These are phyloP conservation scores for Casuarius casuarius DNA, from an alignment of 2,113 vertebrate genomes.

Conservation along the genomic window DNA sequence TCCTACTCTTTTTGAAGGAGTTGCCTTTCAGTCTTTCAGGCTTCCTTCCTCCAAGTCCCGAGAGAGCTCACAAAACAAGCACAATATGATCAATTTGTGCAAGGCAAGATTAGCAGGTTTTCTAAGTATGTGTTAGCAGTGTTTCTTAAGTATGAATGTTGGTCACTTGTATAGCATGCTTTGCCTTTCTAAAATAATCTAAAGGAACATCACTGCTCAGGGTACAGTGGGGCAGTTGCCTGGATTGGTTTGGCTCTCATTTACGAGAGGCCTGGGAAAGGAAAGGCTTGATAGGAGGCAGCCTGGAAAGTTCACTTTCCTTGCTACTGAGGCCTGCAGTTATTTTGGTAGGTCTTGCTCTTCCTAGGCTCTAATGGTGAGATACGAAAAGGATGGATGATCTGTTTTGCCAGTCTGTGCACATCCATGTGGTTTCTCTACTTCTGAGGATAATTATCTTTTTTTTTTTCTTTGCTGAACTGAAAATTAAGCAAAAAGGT, in stretches of 20 bases:
- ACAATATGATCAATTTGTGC: neutral
- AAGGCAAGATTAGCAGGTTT: neutral
- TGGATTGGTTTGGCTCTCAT: neutral
- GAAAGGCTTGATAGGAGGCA: neutral
- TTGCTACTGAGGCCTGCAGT: neutral
- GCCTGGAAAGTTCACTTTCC: neutral
- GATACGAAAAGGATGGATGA: neutral
- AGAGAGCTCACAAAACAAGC: neutral
- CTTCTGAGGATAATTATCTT: neutral
- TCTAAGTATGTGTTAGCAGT: too few species aligned
- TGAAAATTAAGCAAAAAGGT: neutral
- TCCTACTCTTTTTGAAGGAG: neutral
- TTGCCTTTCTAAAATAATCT: neutral
- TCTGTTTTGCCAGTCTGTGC: neutral
- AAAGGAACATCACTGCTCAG: neutral
- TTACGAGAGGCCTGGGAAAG: neutral
- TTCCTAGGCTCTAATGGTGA: neutral
- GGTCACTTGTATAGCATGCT: rapidly evolving
- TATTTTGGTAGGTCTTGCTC: neutral
- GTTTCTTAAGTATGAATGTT: neutral
- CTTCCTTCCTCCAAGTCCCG: neutral
- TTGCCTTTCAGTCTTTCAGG: neutral
- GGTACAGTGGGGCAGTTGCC: neutral
- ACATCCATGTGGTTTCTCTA: neutral
- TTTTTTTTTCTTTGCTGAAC: neutral